Evolutionary conservation across 2,888 invertebrate genomes (phyloP).

Genomic region (Tiliacea citrago): DNA sequence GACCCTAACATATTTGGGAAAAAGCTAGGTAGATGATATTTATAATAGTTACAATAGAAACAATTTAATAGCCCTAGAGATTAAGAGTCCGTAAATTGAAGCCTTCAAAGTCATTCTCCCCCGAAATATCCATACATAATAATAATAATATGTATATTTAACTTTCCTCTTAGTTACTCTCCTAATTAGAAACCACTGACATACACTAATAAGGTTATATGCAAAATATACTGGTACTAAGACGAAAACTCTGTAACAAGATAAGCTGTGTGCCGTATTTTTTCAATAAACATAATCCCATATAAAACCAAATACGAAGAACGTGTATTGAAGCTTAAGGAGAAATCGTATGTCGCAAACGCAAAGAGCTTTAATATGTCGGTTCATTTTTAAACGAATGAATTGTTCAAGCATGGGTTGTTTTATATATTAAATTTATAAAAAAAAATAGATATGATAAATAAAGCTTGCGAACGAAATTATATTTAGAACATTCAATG

Average conservation of each 20-base stretch:
- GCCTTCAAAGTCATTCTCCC: neutral
- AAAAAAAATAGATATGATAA: slow-evolving; percentile 32
- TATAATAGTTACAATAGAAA: neutral
- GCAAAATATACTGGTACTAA: slow-evolving; percentile 2
- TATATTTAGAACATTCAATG: slow-evolving; percentile 27
- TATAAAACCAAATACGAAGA: slow-evolving; percentile 40
- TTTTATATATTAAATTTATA: slow-evolving; percentile 46
- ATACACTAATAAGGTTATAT: slow-evolving; percentile 1
- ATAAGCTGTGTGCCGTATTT: slow-evolving; percentile 33
- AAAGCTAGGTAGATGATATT: too few relatives aligned
- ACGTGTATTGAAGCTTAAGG: slow-evolving; percentile 50
- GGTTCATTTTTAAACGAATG: slow-evolving; percentile 43
- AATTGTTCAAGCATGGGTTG: slow-evolving; percentile 18
- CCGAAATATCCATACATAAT: neutral
- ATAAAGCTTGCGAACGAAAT: slow-evolving; percentile 14
- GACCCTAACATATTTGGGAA: too few relatives aligned
- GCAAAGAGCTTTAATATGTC: slow-evolving; percentile 43
- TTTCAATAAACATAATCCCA: slow-evolving; percentile 51
- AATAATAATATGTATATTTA: neutral
- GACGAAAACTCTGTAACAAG: slow-evolving; percentile 12
- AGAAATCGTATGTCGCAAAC: slow-evolving; percentile 50
- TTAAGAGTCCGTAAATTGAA: neutral
- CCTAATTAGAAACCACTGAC: too few relatives aligned
- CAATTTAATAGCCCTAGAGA: neutral
- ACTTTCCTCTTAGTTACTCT: neutral